Percentiles rank a stretch among this genome's conserved stretches.
Evolutionary conservation across 2,113 vertebrate species (phyloP).

Genomic region (Falcunculus frontatus): DNA sequence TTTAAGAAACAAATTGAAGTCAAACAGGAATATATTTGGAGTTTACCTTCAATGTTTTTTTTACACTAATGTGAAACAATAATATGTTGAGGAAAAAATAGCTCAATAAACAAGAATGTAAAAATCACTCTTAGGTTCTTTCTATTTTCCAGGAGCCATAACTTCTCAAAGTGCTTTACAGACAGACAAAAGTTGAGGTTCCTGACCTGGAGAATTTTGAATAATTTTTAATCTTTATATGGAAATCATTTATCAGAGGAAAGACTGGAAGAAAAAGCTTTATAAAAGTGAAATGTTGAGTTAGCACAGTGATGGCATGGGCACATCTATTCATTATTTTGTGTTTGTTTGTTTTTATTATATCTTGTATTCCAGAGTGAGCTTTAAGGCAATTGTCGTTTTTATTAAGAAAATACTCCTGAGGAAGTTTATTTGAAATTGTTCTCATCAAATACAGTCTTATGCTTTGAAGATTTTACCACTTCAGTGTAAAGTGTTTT

Average conservation of each 20-base stretch:
- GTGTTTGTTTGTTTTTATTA: background rate
- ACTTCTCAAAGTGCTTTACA: background rate
- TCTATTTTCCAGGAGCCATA: background rate
- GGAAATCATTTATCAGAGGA: background rate
- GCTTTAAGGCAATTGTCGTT: background rate
- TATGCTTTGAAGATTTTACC: background rate
- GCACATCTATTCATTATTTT: background rate
- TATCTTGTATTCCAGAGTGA: background rate
- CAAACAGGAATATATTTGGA: background rate
- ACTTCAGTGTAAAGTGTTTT: no score
- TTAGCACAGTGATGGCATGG: background rate
- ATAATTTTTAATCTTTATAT: background rate
- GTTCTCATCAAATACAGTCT: background rate
- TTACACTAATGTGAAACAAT: background rate
- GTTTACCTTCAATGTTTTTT: background rate
- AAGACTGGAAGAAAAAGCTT: background rate
- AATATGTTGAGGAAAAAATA: background rate
- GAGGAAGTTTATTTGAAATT: background rate
- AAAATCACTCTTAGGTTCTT: background rate
- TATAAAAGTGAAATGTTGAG: background rate
- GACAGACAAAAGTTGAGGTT: background rate
- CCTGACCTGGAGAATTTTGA: background rate
- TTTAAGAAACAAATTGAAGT: background rate
- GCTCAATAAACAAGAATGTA: background rate
- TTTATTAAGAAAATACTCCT: background rate